Base-by-base conservation (phyloP, 1,140 invertebrate species). In the Drosophila parvula region DNA sequence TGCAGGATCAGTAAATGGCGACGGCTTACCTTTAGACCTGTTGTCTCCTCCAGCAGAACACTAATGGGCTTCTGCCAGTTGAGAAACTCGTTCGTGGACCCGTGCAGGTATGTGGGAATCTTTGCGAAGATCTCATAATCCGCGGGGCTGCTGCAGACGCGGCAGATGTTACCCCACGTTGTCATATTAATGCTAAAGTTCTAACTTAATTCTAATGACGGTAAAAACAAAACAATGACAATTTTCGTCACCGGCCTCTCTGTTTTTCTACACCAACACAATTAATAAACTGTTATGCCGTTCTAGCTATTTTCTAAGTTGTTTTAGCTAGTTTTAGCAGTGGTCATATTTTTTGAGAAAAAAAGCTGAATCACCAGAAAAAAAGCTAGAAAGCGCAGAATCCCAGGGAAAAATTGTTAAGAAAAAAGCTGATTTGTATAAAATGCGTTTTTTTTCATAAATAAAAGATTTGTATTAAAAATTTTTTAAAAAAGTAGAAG, bases 61-160 rank as follows among this genome's bases (percentile, higher is more conserved):
- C 74, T 90, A 8, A 92, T 91, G 6, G 86, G 85, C 40, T 92
- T 92, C 44, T 92, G 89, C 81, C 84, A 92, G 40, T 90, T 79
- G 11, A 92, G 68, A 79, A 81, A 91, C 41, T 92, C 91, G 51
- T 92, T 92, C n/a, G 74, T 74, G 22, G 78, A 81, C 12, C 80
- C 90, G 51, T 92, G 91, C 34, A 92, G 53, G 48, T 92, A 92
- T n/a, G 81, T 81, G 8, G 91, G 91, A 51, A 92, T 92, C 65
- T 90, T 90, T 36, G 81, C 86, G 56, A 92, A 92, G 27, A 92
- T 80, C 50, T 90, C 81, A 47, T 92, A 92, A 45, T 92, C 78
- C 30, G 89, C 91, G 58, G 89, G 91, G 58, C 85, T 91, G 63
- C 85, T 80, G 55, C 91, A 92, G 27, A 92, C 74, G 41, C 91